Conservation (phyloP, 2,113 vertebrate genomes). For the Cebus imitator region DNA sequence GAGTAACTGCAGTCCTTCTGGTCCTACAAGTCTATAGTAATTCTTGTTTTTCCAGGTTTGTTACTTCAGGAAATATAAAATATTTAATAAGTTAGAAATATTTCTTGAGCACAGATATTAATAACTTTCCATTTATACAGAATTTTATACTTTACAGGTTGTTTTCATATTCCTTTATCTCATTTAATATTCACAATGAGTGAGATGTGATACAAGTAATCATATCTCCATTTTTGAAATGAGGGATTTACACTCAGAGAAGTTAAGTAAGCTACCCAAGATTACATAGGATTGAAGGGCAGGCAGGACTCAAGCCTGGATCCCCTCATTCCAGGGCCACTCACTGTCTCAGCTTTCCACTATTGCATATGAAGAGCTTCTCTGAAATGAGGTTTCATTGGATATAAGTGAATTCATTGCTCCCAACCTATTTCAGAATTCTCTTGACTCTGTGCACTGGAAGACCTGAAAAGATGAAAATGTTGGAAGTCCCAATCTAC, state of each 20-base stretch:
- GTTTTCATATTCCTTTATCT: background rate
- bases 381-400: background rate
- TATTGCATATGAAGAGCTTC: background rate
- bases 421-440: constrained; percentile 27
- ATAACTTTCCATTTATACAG: background rate
- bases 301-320: background rate
- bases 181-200: background rate
- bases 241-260: background rate
- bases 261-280: background rate
- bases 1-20: background rate
- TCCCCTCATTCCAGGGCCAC: background rate
- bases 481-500: background rate
- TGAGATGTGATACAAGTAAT: background rate
- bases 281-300: background rate
- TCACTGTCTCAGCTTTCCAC: background rate
- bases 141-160: background rate
- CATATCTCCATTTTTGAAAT: background rate
- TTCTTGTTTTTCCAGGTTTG: background rate
- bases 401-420: background rate
- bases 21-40: background rate
- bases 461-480: background rate
- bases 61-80: background rate
- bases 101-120: background rate
- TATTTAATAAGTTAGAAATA: constrained; percentile 9
- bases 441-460: background rate